Conservation (phyloP, 2,113 vertebrate species). For the Paracanthobrama guichenoti region DNA sequence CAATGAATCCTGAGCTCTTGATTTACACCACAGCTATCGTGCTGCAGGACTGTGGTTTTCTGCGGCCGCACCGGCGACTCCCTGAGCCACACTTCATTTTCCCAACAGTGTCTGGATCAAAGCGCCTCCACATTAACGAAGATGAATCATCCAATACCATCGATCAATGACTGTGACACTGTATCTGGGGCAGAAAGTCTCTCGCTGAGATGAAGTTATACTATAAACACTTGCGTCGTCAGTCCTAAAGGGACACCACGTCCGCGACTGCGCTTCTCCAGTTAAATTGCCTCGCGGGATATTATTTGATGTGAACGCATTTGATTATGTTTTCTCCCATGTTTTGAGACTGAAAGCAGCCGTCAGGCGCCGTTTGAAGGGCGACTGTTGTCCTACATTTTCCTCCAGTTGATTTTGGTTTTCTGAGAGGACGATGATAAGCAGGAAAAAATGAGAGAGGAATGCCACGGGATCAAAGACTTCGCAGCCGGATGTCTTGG, state of each 20-base stretch:
- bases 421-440: conserved; percentile 14
- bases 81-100: conserved; percentile 31
- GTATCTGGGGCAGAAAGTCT: conserved; percentile 41
- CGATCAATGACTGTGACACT: conserved; percentile 64
- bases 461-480: conserved; percentile 4
- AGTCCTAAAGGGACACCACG: background rate
- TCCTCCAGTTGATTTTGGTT: background rate
- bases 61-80: background rate
- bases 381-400: conserved; percentile 8
- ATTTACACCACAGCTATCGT: background rate
- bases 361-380: background rate
- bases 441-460: background rate
- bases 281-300: conserved; percentile 5
- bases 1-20: too few relatives aligned
- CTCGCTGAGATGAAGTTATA: background rate
- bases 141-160: conserved; percentile 69
- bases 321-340: background rate
- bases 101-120: conserved; percentile 52
- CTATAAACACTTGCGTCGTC: background rate
- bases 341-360: conserved; percentile 4
- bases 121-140: conserved; percentile 65
- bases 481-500: background rate
- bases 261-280: background rate
- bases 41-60: background rate
- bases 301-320: background rate